Conservation (phyloP, 2,113 vertebrate genomes). For the Colius striatus region DNA sequence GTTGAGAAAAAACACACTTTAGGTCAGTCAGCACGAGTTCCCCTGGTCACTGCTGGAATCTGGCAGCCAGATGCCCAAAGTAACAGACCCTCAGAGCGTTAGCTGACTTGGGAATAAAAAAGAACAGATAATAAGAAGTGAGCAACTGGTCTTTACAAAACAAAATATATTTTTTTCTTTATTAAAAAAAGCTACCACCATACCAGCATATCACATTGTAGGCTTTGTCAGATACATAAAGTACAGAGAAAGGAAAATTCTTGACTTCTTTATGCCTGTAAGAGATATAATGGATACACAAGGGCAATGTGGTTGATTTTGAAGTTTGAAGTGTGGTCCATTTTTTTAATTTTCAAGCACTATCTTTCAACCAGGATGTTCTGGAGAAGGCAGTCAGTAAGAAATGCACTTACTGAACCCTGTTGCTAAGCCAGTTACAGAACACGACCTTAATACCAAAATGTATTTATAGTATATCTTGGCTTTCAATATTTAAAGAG, state of each 20-base stretch:
- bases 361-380: neutral
- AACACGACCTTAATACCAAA: neutral
- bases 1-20: conserved; percentile 4
- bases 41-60: neutral
- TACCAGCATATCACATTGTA: too few species aligned
- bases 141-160: neutral
- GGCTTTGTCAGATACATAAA: neutral
- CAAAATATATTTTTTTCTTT: neutral
- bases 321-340: neutral
- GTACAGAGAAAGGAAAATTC: neutral
- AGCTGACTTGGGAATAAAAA: neutral
- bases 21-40: neutral
- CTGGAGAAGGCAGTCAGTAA: neutral
- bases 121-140: neutral
- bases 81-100: neutral
- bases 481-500: neutral
- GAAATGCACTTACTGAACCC: neutral
- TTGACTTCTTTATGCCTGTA: neutral
- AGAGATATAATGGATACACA: neutral
- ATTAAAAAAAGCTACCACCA: neutral
- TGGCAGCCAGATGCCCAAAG: neutral
- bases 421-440: neutral
- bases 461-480: neutral
- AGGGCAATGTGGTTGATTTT: neutral
- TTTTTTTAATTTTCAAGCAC: neutral